Conservation (phyloP, 2,113 vertebrate species). For the Pelecanoides urinatrix region DNA sequence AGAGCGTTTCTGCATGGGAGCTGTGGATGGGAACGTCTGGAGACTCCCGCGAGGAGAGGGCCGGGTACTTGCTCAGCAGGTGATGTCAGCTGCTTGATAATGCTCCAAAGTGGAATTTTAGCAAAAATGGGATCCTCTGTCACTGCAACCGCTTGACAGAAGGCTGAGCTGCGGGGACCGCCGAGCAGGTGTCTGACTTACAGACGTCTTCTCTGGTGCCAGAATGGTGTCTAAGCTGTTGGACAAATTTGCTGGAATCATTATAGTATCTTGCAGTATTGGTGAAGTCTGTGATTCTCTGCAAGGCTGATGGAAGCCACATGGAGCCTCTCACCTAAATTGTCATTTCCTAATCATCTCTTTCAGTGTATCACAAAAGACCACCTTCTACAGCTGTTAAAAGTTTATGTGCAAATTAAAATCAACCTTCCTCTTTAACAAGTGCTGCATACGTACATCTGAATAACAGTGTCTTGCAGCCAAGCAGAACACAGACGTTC, state of each 20-base stretch:
- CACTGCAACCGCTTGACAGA: background rate
- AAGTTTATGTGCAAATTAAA: background rate
- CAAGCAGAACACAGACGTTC: background rate
- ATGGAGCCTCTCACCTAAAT: background rate
- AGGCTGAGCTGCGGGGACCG: background rate
- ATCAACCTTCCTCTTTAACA: background rate
- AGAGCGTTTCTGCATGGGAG: background rate
- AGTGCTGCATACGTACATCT: background rate
- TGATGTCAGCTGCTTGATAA: accelerated
- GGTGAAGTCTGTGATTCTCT: background rate
- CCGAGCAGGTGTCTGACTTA: background rate
- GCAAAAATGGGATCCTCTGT: background rate
- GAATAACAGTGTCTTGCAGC: background rate
- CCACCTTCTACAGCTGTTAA: background rate
- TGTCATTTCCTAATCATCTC: background rate
- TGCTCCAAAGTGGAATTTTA: background rate
- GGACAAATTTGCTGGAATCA: background rate
- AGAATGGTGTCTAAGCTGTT: background rate
- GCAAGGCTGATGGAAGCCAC: background rate
- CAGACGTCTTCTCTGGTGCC: background rate
- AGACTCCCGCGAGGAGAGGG: accelerated
- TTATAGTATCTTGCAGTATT: background rate
- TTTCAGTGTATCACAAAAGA: background rate
- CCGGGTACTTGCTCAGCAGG: background rate
- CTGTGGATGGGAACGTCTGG: no score